phyloP scores from a whole-genome alignment of 2,888 invertebrate genomes.

The Galeruca laticollis region DNA sequence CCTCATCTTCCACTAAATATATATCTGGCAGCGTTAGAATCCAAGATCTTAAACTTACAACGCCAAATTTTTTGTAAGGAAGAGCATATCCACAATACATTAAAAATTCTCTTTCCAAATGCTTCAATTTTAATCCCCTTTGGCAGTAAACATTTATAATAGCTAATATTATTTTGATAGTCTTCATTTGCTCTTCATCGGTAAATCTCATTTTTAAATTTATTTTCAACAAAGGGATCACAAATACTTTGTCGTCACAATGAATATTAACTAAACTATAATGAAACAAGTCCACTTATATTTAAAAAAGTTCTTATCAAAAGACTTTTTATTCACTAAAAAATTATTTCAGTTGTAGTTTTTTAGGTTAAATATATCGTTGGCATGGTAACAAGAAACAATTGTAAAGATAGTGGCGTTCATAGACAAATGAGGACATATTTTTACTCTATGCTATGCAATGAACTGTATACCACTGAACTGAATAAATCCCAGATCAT shows the following conservation, averaged over 20 bases:
- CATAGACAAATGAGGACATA: no score
- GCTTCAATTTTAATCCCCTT: slow-evolving; percentile 52
- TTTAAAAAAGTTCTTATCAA: neutral
- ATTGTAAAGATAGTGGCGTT: neutral
- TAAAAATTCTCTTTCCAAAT: slow-evolving; percentile 52
- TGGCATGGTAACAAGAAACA: neutral
- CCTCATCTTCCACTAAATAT: slow-evolving; percentile 51
- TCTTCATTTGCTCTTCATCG: slow-evolving; percentile 48
- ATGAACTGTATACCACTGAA: no score
- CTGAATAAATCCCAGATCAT: no score
- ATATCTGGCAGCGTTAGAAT: slow-evolving; percentile 54
- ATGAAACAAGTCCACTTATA: neutral
- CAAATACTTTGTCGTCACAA: neutral
- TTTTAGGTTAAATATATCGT: neutral
- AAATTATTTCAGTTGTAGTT: neutral
- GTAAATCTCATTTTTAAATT: slow-evolving; percentile 18
- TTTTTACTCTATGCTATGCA: no score
- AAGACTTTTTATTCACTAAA: neutral
- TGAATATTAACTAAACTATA: neutral
- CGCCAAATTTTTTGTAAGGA: slow-evolving; percentile 55
- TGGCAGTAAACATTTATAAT: slow-evolving; percentile 53
- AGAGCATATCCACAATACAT: slow-evolving; percentile 51
- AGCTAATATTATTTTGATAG: slow-evolving; percentile 50
- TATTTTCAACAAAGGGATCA: neutral
- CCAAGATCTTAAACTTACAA: slow-evolving; percentile 51